Base-by-base conservation (phyloP, 2,888 invertebrate genomes). In the Parasteatoda lunata region DNA sequence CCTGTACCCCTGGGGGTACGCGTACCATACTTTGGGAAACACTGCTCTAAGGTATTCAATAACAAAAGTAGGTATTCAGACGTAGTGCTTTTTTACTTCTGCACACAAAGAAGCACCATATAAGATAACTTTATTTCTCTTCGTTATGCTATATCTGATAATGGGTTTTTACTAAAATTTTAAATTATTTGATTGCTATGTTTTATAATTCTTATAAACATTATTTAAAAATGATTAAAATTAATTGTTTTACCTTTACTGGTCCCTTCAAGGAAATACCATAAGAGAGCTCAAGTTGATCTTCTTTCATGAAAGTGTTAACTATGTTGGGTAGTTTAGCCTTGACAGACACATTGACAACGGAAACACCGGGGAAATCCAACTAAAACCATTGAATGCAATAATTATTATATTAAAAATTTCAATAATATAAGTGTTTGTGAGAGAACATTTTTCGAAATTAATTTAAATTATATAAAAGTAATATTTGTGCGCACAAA, bases 251-350 rank as follows among this genome's bases (percentile, higher is more conserved):
- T 73, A 83, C 87, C 87, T 87, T 87, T 0, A 87, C 82, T 45
- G 82, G 52, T 49, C 82, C 77, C 11, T 77, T 78, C 51, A 82
- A 47, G 54, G 81, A 77, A 91, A 97, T 93, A 0, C 97, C 97
- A 1, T 96, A 94, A 0, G 95, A 94, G 64, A 97, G 91, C 91
- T 97, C 95, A 89, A 96, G 93, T 75, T 95, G 95, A 83, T 95
- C 95, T 92, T 95, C 94, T 93, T 95, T 95, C 96, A 96, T 97
- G 72, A 89, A 90, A n/a, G 90, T 90, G 49, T 71, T 83, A 30
- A 90, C 80, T 13, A 87, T 68, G 72, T 90, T 90, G 8, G 83
- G 69, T 5, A 69, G 48, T 68, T 85, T 77, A 45, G 89, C 89
- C 8, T 88, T 78, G 0, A 91, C 89, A 8, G 88, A 78, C 5